These are phyloP conservation scores for Stegana nigrithorax DNA, from an alignment of 2,888 invertebrate genomes.

Conservation along the genomic window DNA sequence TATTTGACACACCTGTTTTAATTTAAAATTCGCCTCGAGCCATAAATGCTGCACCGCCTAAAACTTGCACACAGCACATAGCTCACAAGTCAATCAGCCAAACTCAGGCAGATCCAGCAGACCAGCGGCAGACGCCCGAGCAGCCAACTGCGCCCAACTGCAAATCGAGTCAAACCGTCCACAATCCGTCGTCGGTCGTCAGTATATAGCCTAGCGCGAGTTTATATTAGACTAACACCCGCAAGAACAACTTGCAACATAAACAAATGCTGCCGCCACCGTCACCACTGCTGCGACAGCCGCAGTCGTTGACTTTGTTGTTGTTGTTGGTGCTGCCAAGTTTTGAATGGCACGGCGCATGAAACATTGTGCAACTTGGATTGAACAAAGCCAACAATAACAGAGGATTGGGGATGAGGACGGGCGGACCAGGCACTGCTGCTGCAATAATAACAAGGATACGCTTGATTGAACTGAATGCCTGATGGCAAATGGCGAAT, in stretches of 20 bases:
- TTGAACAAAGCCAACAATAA: constrained; percentile 30
- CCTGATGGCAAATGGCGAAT: constrained; percentile 32
- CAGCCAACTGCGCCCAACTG: too few species aligned
- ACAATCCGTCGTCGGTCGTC: too few species aligned
- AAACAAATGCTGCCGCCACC: constrained; percentile 28
- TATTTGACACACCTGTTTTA: constrained; percentile 59
- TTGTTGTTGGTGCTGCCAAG: neutral
- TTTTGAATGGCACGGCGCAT: constrained; percentile 21
- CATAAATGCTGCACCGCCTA: constrained; percentile 46
- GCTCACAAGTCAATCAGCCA: neutral
- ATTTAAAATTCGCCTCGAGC: constrained; percentile 53
- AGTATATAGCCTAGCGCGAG: too few species aligned
- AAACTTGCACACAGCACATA: constrained; percentile 21
- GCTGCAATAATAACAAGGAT: constrained; percentile 23
- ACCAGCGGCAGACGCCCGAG: neutral
- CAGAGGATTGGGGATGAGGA: constrained; percentile 28
- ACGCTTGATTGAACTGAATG: constrained; percentile 46
- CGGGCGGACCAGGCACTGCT: constrained; percentile 13
- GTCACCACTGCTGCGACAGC: neutral
- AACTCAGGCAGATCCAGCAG: neutral
- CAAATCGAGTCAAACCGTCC: too few species aligned
- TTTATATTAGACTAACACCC: constrained; percentile 45
- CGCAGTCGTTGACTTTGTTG: neutral
- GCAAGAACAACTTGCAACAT: constrained; percentile 34
- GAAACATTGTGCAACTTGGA: constrained; percentile 42